phyloP scores from a whole-genome alignment of 2,888 invertebrate species.

The Megaustenia siamemsis region DNA sequence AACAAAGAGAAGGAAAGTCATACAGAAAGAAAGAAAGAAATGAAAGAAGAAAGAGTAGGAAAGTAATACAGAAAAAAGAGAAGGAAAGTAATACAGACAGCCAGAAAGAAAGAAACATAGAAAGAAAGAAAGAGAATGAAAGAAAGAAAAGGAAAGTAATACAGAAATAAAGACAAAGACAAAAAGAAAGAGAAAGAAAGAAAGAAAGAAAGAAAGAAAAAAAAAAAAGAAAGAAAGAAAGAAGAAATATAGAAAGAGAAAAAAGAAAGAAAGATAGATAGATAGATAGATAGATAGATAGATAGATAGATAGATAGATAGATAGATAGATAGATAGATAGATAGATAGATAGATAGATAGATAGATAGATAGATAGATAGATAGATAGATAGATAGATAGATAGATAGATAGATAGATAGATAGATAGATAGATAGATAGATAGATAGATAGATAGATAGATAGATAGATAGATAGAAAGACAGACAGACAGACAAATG shows the following conservation, averaged over 20 bases:
- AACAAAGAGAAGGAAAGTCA: too few species aligned
- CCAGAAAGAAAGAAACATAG: constrained; percentile 3
- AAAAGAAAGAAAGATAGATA: neutral
- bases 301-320: constrained; percentile 9
- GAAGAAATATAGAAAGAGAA: neutral
- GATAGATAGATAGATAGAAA: constrained; percentile 4
- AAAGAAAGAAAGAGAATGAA: neutral
- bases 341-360: constrained; percentile 13
- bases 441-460: constrained; percentile 9
- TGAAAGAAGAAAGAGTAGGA: constrained; percentile 14
- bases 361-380: neutral
- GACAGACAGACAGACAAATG: neutral
- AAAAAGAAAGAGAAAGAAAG: too few species aligned
- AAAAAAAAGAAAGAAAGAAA: neutral
- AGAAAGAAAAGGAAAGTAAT: neutral
- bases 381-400: constrained; percentile 4
- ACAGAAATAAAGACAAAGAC: neutral
- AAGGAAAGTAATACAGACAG: neutral
- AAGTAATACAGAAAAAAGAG: neutral
- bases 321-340: constrained; percentile 10
- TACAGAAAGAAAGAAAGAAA: neutral
- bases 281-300: constrained; percentile 1
- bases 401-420: neutral
- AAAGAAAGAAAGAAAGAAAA: neutral
- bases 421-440: constrained; percentile 9